Percentiles rank a stretch among this genome's conserved stretches.
phyloP scores from a whole-genome alignment of 2,888 invertebrate genomes.

The Cheilosia urbana region DNA sequence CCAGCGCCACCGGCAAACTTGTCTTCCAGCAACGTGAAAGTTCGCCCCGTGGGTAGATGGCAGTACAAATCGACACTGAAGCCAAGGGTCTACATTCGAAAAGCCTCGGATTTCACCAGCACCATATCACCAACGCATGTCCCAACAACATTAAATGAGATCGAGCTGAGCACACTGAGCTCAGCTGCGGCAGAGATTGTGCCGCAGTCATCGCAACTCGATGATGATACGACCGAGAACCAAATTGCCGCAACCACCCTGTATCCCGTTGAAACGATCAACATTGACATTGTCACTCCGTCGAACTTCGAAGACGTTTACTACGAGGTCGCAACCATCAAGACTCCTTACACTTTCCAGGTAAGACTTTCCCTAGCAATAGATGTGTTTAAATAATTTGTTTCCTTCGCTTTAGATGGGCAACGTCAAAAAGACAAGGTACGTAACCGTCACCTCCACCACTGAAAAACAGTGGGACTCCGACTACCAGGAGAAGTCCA shows the following conservation, averaged over 20 bases:
- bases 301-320: constrained; percentile 93
- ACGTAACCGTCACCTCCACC: constrained; percentile 94
- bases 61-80: constrained; percentile 95
- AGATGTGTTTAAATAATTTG: too few species aligned
- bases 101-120: constrained; percentile 81
- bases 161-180: constrained; percentile 90
- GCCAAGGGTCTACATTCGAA: constrained; percentile 92
- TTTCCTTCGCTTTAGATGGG: constrained; percentile 87
- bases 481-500: constrained; percentile 85
- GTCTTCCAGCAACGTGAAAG: constrained; percentile 33
- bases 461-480: constrained; percentile 91
- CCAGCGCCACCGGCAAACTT: constrained; percentile 78
- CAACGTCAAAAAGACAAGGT: constrained; percentile 93
- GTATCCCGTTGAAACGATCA: constrained; percentile 91
- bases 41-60: constrained; percentile 88
- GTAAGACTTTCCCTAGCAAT: constrained; percentile 83
- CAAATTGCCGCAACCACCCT: constrained; percentile 74
- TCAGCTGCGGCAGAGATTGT: constrained; percentile 85
- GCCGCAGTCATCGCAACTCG: constrained; percentile 84
- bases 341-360: constrained; percentile 95
- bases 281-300: constrained; percentile 94
- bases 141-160: constrained; percentile 85
- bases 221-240: constrained; percentile 82
- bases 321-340: constrained; percentile 95
- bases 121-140: constrained; percentile 63